Percentiles rank a stretch among this genome's conserved stretches.
Conservation (phyloP, 2,113 vertebrate species). For the Tachysurus fulvidraco region DNA sequence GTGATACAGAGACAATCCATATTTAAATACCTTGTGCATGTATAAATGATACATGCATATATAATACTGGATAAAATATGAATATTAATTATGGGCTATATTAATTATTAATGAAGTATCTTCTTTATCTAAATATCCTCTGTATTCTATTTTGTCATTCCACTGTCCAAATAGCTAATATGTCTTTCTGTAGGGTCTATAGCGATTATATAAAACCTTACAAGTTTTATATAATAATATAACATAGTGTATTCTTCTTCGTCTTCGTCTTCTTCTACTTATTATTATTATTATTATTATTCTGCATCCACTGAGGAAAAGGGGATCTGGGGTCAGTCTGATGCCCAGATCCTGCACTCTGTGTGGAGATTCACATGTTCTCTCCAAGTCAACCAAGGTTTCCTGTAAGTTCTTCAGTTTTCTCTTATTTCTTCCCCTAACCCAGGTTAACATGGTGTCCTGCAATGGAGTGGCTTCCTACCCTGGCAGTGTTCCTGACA, state of each 20-base stretch:
- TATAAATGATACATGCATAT: no score
- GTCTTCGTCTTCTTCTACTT: no score
- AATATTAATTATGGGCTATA: no score
- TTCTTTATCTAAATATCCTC: background rate
- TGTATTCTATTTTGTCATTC: background rate
- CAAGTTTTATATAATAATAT: background rate
- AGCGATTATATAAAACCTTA: background rate
- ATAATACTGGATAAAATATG: no score
- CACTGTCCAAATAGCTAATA: background rate
- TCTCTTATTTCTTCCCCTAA: background rate
- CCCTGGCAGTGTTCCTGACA: background rate
- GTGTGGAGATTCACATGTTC: background rate
- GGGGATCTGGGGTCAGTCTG: background rate
- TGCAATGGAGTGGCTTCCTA: background rate
- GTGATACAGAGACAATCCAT: background rate
- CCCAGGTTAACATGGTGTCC: background rate
- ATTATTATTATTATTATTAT: no score
- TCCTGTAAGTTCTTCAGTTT: background rate
- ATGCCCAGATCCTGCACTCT: no score
- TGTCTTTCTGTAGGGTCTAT: background rate
- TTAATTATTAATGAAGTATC: no score
- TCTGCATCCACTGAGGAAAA: background rate
- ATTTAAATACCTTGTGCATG: background rate
- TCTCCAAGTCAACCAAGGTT: background rate
- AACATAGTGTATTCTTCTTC: no score